Evolutionary conservation across 2,888 invertebrate species (phyloP), one percentile per base, ranked within the genome.

Genomic region (Lamellibrachia columna): DNA sequence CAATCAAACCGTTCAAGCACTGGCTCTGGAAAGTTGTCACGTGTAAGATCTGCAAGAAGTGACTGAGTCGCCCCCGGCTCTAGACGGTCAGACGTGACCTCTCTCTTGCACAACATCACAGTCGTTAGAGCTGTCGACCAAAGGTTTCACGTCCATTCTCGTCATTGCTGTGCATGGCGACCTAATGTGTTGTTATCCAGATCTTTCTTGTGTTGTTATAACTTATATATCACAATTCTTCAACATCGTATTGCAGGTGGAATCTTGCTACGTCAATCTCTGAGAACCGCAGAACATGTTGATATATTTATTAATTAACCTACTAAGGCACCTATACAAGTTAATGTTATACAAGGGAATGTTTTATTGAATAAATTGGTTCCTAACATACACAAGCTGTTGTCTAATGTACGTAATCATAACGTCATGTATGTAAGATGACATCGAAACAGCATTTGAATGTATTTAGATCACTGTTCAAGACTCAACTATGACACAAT

Each of bases 1-100:
- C 94, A 58, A 91, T 95, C 52, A 40, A 40, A 93, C 90, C 40
- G 40, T 53, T 91, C 22, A 75, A 75, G 75, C 0, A n/a, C 75
- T 75, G 75, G 75, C 75, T 75, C 22, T 75, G 75, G 75, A 75
- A 75, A 6, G 75, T 75, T 22, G 75, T 75, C 75, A 75, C 75
- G 75, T 75, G 75, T 75, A 75, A 75, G 22, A 22, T 75, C 22
- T 75, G 75, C 22, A 75, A 75, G 55, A 55, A 55, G 9, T 55
- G 55, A 55, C 4, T 1, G 55, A 55, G 55, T 55, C 55, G 55
- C 2, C 55, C 7, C 2, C 55, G 8, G 55, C 55, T 9, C 55
- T 55, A 55, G 8, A 9, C 55, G 55, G 40, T 40, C 40, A 40
- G 40, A 40, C 40, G 40, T 40, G 40, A 40, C 40, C 1, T 40